Percentiles rank a stretch among this genome's conserved stretches.
These are phyloP conservation scores for Lapara coniferarum DNA, from an alignment of 2,888 invertebrate genomes.

Conservation along the genomic window DNA sequence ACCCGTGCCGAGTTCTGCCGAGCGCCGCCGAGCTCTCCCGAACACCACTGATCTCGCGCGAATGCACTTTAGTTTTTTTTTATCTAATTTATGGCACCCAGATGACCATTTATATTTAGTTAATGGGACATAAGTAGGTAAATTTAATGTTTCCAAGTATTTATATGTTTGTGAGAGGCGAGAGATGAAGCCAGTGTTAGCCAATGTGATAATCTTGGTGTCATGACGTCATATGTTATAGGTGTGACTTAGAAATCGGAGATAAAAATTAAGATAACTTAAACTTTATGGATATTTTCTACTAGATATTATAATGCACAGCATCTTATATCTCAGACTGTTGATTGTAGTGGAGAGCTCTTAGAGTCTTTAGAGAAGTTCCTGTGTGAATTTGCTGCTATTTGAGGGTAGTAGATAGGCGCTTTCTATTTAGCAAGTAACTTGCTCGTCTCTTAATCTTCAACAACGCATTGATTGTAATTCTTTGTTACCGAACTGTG, in stretches of 20 bases:
- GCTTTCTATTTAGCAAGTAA: too few species aligned
- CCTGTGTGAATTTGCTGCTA: too few species aligned
- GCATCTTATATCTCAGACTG: too few species aligned
- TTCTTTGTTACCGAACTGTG: too few species aligned
- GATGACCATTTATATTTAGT: constrained; percentile 34
- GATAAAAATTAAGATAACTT: not conserved
- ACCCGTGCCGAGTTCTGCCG: constrained; percentile 53
- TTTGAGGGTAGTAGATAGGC: too few species aligned
- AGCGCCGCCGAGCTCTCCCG: constrained; percentile 42
- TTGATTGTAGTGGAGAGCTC: too few species aligned
- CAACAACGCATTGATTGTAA: too few species aligned
- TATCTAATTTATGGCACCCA: constrained; percentile 35
- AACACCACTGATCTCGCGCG: constrained; percentile 32
- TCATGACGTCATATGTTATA: constrained; percentile 2
- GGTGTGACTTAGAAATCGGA: not conserved
- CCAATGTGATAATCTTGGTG: not conserved
- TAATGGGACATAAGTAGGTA: constrained; percentile 35
- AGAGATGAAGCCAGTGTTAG: constrained; percentile 5
- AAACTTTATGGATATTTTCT: too few species aligned
- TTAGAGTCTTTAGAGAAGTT: too few species aligned
- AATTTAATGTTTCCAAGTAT: constrained; percentile 31
- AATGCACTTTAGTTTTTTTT: constrained; percentile 32
- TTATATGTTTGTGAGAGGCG: constrained; percentile 18
- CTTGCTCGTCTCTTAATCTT: too few species aligned
- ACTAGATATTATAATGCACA: too few species aligned